Conservation (phyloP, 2,888 invertebrate species). For the Diaprepes abbreviatus region DNA sequence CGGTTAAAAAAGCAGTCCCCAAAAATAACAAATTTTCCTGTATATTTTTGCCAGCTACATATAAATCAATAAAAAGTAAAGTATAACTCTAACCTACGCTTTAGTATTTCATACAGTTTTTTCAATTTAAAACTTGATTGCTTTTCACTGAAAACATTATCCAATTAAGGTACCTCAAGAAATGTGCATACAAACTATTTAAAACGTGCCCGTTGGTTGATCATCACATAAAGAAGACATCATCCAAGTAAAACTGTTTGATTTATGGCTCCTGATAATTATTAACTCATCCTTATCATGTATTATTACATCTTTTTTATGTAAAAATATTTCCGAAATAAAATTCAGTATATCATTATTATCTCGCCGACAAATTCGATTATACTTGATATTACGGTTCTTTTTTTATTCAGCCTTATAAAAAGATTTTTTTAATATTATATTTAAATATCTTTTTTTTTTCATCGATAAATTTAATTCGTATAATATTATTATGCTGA, state of each 20-base stretch:
- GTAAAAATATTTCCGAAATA: neutral
- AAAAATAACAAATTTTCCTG: no score
- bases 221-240: conserved; percentile 10
- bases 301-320: neutral
- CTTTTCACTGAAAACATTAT: no score
- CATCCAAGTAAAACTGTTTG: neutral
- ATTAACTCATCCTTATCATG: neutral
- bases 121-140: no score
- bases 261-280: conserved; percentile 3
- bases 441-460: no score
- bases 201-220: neutral
- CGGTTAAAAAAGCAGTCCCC: no score
- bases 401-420: neutral
- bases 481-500: no score
- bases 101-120: no score
- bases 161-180: neutral
- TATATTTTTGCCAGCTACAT: no score
- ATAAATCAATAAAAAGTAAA: no score
- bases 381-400: neutral
- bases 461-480: no score
- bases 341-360: conserved; percentile 1
- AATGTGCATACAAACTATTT: conserved; percentile 1
- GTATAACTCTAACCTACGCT: no score
- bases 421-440: neutral
- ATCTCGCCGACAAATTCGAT: neutral